phyloP scores from a whole-genome alignment of 2,888 invertebrate species.

The Apantesis nais region DNA sequence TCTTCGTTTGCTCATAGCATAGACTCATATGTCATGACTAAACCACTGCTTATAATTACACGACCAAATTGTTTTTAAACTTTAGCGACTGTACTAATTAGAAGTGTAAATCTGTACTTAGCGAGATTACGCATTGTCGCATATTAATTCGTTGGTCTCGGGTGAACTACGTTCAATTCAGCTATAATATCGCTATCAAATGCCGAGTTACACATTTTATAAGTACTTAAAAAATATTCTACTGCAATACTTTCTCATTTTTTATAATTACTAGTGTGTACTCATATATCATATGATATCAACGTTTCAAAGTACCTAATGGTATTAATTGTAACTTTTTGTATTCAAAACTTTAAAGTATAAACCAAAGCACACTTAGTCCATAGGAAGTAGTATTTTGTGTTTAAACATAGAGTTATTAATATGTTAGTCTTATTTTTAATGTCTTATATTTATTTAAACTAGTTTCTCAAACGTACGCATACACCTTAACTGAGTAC shows the following conservation, averaged over 20 bases:
- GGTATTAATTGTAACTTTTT: too few relatives aligned
- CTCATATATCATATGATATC: neutral
- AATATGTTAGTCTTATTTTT: too few relatives aligned
- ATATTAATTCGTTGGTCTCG: neutral
- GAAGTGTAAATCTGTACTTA: neutral
- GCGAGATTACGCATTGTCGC: neutral
- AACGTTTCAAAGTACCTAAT: too few relatives aligned
- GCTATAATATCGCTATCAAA: too few relatives aligned
- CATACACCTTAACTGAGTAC: constrained; percentile 1
- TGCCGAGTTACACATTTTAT: too few relatives aligned
- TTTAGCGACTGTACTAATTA: neutral
- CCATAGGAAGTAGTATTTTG: too few relatives aligned
- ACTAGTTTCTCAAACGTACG: neutral
- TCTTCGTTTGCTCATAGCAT: constrained; percentile 41
- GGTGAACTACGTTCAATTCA: too few relatives aligned
- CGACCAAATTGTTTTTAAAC: too few relatives aligned
- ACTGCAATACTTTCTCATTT: neutral
- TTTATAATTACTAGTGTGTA: neutral
- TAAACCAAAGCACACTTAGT: too few relatives aligned
- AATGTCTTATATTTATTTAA: neutral
- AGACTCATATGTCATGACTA: constrained; percentile 40
- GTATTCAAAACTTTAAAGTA: too few relatives aligned
- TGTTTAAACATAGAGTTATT: too few relatives aligned
- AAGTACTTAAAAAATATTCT: neutral
- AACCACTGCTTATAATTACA: neutral